These are phyloP conservation scores for Microctonus brassicae DNA, from an alignment of 2,888 invertebrate species.

Conservation along the genomic window DNA sequence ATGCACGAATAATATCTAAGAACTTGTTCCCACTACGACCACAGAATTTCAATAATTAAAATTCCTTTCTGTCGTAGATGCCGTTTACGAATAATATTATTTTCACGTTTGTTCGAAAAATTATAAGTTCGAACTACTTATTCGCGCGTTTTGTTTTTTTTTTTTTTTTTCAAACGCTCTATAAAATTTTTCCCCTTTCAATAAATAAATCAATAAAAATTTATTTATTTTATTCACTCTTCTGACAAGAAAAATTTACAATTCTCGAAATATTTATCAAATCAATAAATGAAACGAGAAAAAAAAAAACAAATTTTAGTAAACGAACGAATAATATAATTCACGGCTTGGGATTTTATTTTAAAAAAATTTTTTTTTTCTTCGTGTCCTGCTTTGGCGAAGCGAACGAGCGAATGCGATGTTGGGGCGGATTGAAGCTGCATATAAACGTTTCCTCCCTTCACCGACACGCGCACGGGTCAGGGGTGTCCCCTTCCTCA, in stretches of 20 bases:
- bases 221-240: constrained; percentile 7
- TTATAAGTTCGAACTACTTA: constrained; percentile 39
- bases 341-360: constrained; percentile 43
- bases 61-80: constrained; percentile 35
- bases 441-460: constrained; percentile 70
- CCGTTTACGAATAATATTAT: constrained; percentile 13
- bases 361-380: constrained; percentile 24
- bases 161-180: constrained; percentile 7
- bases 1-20: constrained; percentile 3
- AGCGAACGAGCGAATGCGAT: constrained; percentile 70
- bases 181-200: constrained; percentile 28
- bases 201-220: neutral
- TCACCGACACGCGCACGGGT: constrained; percentile 65
- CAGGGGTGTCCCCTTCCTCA: constrained; percentile 68
- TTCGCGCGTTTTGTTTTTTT: constrained; percentile 29
- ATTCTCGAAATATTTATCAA: neutral
- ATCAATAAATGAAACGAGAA: constrained; percentile 1
- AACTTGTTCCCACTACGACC: constrained; percentile 35
- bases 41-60: constrained; percentile 31
- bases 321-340: neutral
- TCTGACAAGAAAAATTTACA: neutral
- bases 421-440: constrained; percentile 66
- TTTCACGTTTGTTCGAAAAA: constrained; percentile 21
- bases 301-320: constrained; percentile 28
- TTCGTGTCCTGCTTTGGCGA: constrained; percentile 63